phyloP scores from a whole-genome alignment of 1,140 invertebrate genomes.

The Neuroterus valhalla region DNA sequence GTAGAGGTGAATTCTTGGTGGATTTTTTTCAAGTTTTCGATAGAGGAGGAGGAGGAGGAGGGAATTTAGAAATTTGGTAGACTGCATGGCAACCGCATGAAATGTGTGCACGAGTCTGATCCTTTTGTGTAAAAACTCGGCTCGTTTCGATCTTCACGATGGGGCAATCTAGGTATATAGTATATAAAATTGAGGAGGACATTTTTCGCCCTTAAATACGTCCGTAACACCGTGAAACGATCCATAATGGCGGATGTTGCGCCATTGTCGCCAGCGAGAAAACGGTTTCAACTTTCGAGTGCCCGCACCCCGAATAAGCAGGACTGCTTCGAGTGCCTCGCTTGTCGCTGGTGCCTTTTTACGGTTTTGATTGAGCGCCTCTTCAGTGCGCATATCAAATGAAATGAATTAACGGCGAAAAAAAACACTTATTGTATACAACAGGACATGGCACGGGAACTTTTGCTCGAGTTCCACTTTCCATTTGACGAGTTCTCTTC shows the following conservation, averaged over 20 bases:
- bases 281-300: constrained; percentile 70
- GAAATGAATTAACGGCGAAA: constrained; percentile 67
- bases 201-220: constrained; percentile 42
- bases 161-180: no score
- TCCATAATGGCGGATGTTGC: constrained; percentile 58
- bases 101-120: constrained; percentile 24
- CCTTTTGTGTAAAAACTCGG: no score
- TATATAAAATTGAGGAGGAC: neutral
- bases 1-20: neutral
- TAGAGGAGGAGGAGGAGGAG: neutral
- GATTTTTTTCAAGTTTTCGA: constrained; percentile 18
- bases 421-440: constrained; percentile 18
- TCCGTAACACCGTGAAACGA: constrained; percentile 44
- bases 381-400: constrained; percentile 70
- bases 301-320: constrained; percentile 33
- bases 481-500: neutral
- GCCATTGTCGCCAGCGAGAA: constrained; percentile 59
- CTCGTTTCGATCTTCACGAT: no score
- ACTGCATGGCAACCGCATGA: constrained; percentile 4
- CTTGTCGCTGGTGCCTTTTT: constrained; percentile 61
- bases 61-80: neutral
- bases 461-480: constrained; percentile 23
- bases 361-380: constrained; percentile 71
- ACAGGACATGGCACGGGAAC: neutral
- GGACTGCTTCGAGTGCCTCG: constrained; percentile 60